Base-by-base conservation (phyloP, 2,888 invertebrate species). In the Heliconius aoede region DNA sequence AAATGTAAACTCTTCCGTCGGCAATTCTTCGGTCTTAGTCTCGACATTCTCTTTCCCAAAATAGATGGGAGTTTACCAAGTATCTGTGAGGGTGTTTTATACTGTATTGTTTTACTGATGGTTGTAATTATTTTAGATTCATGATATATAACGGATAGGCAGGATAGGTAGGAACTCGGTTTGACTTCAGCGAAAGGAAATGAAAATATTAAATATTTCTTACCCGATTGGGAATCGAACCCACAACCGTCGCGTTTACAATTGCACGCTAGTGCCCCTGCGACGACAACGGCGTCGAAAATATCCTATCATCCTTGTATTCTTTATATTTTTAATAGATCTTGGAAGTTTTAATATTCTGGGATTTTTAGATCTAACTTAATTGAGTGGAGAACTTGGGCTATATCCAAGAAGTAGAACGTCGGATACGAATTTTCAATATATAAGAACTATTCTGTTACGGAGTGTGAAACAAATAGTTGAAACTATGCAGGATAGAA, bases 1-100 rank as follows among this genome's bases (percentile, higher is more conserved):
- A 69, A 74, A 69, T 62, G 60, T 74, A 68, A 74, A 74, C 69
- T 74, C 61, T 69, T 69, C 46, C 28, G 60, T 60, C 32, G 46
- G 74, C 51, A 68, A 69, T 61, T 74, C 65, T 73, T 73, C 40
- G 58, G 46, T 58, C 67, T 74, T 61, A 30, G 60, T 61, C 60
- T 61, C 24, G 40, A 61, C 60, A n/a, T n/a, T 60, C 36, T 67
- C 68, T 68, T 68, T 32, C 24, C 61, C 21, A 18, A 69, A 55
- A 74, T 68, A 61, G 67, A 60, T 68, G 61, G 46, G 68, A 74
- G 60, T 74, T 74, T 74, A 30, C 11, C 15, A 68, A 60, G 61
- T 74, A 61, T 65, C 36, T 36, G 32, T 21, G 18, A 28, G 68
- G 21, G 28, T 13, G 68, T 8, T 68, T 46, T 68, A 28, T 40